Base-by-base conservation (phyloP, 1,140 invertebrate genomes). In the Brachionus paranguensis region DNA sequence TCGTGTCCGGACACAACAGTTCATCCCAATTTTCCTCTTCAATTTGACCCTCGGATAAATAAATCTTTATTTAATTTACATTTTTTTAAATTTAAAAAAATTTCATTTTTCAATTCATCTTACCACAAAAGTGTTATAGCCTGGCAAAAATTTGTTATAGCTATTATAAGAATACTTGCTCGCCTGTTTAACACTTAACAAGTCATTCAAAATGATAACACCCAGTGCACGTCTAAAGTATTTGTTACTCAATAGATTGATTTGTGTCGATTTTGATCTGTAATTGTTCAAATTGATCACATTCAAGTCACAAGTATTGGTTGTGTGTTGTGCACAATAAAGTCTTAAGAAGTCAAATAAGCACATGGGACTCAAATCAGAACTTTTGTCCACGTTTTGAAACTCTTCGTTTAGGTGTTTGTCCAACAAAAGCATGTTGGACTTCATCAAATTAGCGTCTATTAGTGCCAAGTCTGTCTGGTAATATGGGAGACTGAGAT, bases 281-380 rank as follows among this genome's bases (percentile, higher is more conserved):
- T 20, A 76, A 24, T 11, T 29, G 43, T 76, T 81, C 24, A 81
- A 43, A 81, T 81, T 60, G 17, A 81, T 81, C 6, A 81, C 20
- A 81, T 37, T 81, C 14, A 81, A 47, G 60, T 81, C 78, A 81
- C 78, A 81, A 45, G 20, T 81, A n/a, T 65, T 81, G 20, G 17
- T 60, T 68, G 60, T 47, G 27, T 65, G 78, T 76, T 76, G 72
- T 76, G 72, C 72, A 76, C 72, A 76, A 76, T 76, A 76, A 27
- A 76, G 47, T 37, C 72, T 29, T 27, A 76, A 50, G 53, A 29
- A 76, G 14, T 76, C 72, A n/a, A 50, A 76, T 10, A 76, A 37
- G 33, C 43, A 27, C n/a, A 37, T 43, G n/a, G 43, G 0, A 12
- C 37, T 14, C 8, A 74, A 11, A 17, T 74, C 33, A 74, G 41